Conservation (phyloP, 2,888 invertebrate genomes). For the Coelopa pilipes region DNA sequence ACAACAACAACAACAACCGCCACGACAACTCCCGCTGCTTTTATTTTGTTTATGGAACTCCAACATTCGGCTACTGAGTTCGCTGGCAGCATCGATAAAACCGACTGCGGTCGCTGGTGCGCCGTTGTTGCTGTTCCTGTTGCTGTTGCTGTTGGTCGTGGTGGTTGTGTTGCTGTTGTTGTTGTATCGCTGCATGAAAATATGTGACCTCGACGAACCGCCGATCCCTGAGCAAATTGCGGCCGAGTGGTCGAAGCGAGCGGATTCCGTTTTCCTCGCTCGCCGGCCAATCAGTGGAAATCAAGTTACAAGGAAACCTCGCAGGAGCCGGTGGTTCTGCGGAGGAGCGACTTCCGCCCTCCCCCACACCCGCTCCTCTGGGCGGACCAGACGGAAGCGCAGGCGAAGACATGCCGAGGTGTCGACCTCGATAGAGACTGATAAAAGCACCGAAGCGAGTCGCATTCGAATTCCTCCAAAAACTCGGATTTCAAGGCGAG, state of each 20-base stretch:
- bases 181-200: background rate
- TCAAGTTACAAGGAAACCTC: slow-evolving; percentile 8
- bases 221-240: background rate
- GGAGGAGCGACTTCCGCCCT: too few species aligned
- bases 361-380: too few species aligned
- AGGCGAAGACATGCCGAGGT: too few species aligned
- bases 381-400: too few species aligned
- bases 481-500: too few species aligned
- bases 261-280: background rate
- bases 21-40: slow-evolving; percentile 47
- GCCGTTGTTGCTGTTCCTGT: background rate
- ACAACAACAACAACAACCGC: too few species aligned
- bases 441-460: too few species aligned
- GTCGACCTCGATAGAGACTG: too few species aligned
- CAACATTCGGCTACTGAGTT: slow-evolving; percentile 32
- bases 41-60: slow-evolving; percentile 52
- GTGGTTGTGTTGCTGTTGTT: background rate
- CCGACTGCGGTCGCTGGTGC: background rate
- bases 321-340: background rate
- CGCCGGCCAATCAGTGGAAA: background rate
- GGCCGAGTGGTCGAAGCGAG: background rate
- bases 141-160: background rate
- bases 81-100: background rate
- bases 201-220: slow-evolving; percentile 25
- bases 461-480: too few species aligned